Evolutionary conservation across 2,888 invertebrate genomes (phyloP), one percentile per base, ranked within the genome.

Genomic region (Aspidiotus rigidus): DNA sequence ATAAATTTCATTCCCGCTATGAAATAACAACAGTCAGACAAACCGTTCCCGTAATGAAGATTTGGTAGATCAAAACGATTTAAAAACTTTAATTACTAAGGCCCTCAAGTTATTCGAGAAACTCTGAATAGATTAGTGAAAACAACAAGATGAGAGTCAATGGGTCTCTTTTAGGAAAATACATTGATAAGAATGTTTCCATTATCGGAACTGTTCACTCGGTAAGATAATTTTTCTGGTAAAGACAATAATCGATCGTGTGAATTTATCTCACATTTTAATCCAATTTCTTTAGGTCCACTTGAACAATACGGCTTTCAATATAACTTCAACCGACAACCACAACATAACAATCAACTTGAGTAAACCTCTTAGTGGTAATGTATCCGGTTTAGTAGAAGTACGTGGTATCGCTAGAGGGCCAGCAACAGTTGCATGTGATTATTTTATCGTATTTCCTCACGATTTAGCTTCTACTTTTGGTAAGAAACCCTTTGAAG

Each of bases 331-430:
- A n/a, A 39, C 63, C 11, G 74, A 74, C 62, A 64, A 69, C 11
- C 69, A 71, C n/a, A 69, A 72, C 42, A 70, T 74, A 7, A 71
- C 72, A 3, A 69, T 73, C 13, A 60, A 69, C 6, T 56, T 73
- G 49, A 49, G 71, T 17, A 69, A 69, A 59, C 72, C 73, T 5
- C 56, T 73, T 1, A 15, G 71, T 5, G 73, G 72, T 28, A 71
- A 71, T 2, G 16, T 74, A 5, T 54, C 69, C 10, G 74, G 74
- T 1, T 55, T 73, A 8, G 71, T 74, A 41, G 74, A 74, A 64
- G 72, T 74, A n/a, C 72, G 72, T 41, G 74, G 74, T 39, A 71
- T 71, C 16, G 74, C 70, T 49, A 62, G 71, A 53, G 72, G 72
- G 0, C 71, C 66, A 41, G 69, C 72, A 44, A 62, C 70, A 15